A percentile compares a stretch with the other conserved stretches of the same genome.
These are phyloP conservation scores for Stomatorhinus walkeri DNA, from an alignment of 2,797 vertebrate genomes.

Conservation along the genomic window DNA sequence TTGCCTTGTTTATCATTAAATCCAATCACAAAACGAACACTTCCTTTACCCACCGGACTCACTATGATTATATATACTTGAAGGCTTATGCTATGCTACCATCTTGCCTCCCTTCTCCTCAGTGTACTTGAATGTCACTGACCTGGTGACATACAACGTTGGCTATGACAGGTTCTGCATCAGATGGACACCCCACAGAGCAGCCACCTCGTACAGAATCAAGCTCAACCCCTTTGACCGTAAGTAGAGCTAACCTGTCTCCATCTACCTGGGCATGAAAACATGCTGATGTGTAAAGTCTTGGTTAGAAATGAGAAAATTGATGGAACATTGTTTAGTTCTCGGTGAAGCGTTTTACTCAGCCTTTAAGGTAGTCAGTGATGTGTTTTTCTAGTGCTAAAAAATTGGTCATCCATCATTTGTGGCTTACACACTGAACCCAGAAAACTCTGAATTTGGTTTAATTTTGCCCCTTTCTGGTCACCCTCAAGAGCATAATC, in stretches of 20 bases:
- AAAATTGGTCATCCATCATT: neutral
- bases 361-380: neutral
- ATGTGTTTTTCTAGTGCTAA: neutral
- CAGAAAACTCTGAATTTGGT: neutral
- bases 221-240: conserved; percentile 81
- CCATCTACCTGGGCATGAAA: neutral
- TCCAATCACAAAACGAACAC: neutral
- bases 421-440: neutral
- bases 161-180: conserved; percentile 83
- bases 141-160: conserved; percentile 79
- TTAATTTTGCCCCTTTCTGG: neutral
- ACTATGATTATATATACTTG: neutral
- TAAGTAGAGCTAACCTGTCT: conserved; percentile 44
- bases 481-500: neutral
- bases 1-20: neutral
- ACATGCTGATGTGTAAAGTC: neutral
- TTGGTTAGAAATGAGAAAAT: neutral
- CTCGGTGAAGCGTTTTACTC: neutral
- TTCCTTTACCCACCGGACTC: neutral
- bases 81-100: neutral
- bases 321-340: neutral
- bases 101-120: conserved; percentile 7
- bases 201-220: conserved; percentile 92
- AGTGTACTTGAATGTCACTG: conserved; percentile 94
- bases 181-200: conserved; percentile 82